Conservation (phyloP, 2,888 invertebrate species). For the Cephus nigrinus region DNA sequence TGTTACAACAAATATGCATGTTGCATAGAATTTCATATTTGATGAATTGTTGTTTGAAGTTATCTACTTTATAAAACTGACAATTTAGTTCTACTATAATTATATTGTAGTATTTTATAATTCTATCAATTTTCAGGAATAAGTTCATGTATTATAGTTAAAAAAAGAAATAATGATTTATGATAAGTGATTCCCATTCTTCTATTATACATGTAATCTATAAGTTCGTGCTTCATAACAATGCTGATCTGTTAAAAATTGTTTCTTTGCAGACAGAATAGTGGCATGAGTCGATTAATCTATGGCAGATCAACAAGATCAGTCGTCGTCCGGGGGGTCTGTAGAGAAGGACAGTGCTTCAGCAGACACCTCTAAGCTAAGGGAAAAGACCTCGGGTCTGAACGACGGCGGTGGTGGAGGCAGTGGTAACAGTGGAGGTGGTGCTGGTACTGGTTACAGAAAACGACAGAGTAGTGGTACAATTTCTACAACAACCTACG, state of each 20-base stretch:
- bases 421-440: conserved; percentile 32
- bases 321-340: conserved; percentile 66
- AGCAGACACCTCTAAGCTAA: conserved; percentile 64
- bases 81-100: not conserved
- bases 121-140: not conserved
- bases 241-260: not conserved
- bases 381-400: conserved; percentile 57
- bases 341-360: conserved; percentile 66
- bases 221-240: not conserved
- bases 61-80: not conserved
- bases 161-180: not conserved
- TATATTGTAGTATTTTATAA: not conserved
- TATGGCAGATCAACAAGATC: conserved; percentile 68
- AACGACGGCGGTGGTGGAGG: conserved; percentile 30
- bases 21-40: not conserved
- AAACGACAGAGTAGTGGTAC: conserved; percentile 60
- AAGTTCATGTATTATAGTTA: not conserved
- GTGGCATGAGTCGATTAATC: conserved; percentile 68
- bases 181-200: not conserved
- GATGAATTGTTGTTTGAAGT: not conserved
- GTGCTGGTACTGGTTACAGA: conserved; percentile 48
- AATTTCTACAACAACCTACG: conserved; percentile 49
- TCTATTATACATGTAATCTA: not conserved
- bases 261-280: conserved; percentile 60
- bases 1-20: not conserved